A percentile compares a stretch with the other conserved stretches of the same genome.
phyloP scores from a whole-genome alignment of 2,797 vertebrate species.

The Spea hammondii region DNA sequence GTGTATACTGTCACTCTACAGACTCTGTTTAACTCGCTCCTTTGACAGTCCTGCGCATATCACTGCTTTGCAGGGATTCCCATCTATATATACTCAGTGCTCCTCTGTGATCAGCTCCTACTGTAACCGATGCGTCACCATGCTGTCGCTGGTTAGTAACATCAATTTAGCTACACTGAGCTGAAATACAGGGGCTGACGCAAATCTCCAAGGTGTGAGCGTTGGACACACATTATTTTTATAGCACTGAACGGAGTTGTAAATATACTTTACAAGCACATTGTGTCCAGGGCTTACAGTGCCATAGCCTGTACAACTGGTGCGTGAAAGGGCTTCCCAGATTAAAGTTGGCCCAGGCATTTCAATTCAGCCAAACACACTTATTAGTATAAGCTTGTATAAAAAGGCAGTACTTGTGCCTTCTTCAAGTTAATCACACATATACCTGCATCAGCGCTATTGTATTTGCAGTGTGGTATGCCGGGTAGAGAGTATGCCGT shows the following conservation, averaged over 20 bases:
- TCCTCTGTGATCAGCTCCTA: not conserved
- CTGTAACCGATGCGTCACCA: not conserved
- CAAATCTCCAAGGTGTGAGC: constrained; percentile 10
- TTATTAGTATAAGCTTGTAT: constrained; percentile 26
- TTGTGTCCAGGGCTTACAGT: constrained; percentile 28
- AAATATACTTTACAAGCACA: constrained; percentile 43
- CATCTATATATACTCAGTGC: not conserved
- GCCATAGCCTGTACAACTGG: constrained; percentile 5
- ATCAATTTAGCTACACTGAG: not conserved
- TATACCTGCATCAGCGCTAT: constrained; percentile 23
- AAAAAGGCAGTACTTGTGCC: constrained; percentile 18
- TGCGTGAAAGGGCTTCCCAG: not conserved
- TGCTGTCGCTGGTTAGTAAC: not conserved
- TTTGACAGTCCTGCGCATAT: not conserved
- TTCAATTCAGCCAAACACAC: constrained; percentile 25
- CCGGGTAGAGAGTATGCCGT: constrained; percentile 4
- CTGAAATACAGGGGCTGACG: not conserved
- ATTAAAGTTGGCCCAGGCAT: not conserved
- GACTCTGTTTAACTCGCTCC: not conserved
- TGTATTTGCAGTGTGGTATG: constrained; percentile 9
- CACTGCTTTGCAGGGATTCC: not conserved
- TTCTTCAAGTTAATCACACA: constrained; percentile 13
- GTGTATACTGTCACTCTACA: not conserved
- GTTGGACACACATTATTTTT: constrained; percentile 30
- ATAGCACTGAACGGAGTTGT: constrained; percentile 35